Evolutionary conservation across 2,888 invertebrate species (phyloP), one percentile per base, ranked within the genome.

Genomic region (Xestoiulus laeticollis): DNA sequence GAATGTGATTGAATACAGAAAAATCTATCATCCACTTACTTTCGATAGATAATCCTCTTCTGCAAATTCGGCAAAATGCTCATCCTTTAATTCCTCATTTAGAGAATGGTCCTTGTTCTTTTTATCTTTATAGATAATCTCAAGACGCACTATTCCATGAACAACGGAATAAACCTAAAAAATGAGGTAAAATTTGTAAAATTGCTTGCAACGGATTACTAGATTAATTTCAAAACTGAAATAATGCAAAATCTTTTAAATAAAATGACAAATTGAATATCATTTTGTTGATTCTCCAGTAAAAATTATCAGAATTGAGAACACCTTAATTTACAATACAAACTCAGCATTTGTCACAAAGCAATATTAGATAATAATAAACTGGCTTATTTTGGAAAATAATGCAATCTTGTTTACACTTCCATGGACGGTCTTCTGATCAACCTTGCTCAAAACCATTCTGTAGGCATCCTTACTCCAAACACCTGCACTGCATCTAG

Each of bases 21-120:
- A 38, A 0, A 16, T n/a, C 26, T 14, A 68, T 68, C 12, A 68
- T 68, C 12, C 12, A 44, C 87, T 89, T 85, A 91, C 92, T 90
- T 95, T 95, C 0, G 97, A 98, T 85, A 95, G 93, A 90, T 94
- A 96, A 90, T 94, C 94, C 91, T 98, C 98, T 90, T 96, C 96
- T 10, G 94, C 94, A 19, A 92, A 90, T 85, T 95, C 94, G 0
- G 96, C 97, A 89, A 93, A 94, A 0, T 94, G 94, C 16, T 93
- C 91, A 0, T 94, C 92, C 0, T 96, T 92, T 10, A 98, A 92
- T 87, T 93, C 92, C 6, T 95, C 92, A 91, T 96, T 96, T 10
- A 96, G 91, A 89, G 92, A 94, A 0, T 93, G 89, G 87, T 91
- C 91, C 2, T 92, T 16, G n/a, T 90, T 89, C 32, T 89, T 88